These are phyloP conservation scores for Gandaritis pyraliata DNA, from an alignment of 2,888 invertebrate genomes.

Conservation along the genomic window DNA sequence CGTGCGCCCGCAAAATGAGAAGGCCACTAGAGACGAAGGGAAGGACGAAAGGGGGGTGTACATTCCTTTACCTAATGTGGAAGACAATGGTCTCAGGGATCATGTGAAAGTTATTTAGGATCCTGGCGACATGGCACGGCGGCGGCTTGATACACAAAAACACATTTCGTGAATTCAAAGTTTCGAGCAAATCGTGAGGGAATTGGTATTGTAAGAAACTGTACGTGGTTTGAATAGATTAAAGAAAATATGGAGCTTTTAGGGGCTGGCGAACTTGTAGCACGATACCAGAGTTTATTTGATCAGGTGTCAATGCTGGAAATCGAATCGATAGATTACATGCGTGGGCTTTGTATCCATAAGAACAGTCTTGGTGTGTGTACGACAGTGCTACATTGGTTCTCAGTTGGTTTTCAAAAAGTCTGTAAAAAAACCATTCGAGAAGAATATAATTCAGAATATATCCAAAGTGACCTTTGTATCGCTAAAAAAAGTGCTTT, in stretches of 20 bases:
- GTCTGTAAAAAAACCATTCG: too few relatives aligned
- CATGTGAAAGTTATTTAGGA: conserved; percentile 65
- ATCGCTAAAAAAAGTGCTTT: too few relatives aligned
- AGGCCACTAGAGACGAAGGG: conserved; percentile 40
- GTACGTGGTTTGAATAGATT: conserved; percentile 23
- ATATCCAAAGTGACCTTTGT: too few relatives aligned
- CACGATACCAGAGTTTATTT: conserved; percentile 30
- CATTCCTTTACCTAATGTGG: conserved; percentile 81
- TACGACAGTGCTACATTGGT: neutral
- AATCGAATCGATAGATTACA: conserved; percentile 25
- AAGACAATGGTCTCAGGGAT: conserved; percentile 74
- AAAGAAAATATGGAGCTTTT: conserved; percentile 19
- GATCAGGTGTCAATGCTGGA: conserved; percentile 37
- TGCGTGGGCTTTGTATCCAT: conserved; percentile 3
- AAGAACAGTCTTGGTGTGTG: neutral
- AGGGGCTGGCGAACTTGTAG: conserved; percentile 7
- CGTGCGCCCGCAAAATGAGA: conserved; percentile 72
- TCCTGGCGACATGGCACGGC: conserved; percentile 34
- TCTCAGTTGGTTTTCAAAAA: neutral
- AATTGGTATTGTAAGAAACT: conserved; percentile 23
- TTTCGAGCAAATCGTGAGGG: conserved; percentile 12
- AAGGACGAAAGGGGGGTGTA: conserved; percentile 44
- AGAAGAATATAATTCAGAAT: too few relatives aligned
- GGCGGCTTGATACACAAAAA: conserved; percentile 39
- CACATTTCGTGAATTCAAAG: conserved; percentile 24